phyloP scores from a whole-genome alignment of 2,888 invertebrate genomes.

The Timema cristinae region DNA sequence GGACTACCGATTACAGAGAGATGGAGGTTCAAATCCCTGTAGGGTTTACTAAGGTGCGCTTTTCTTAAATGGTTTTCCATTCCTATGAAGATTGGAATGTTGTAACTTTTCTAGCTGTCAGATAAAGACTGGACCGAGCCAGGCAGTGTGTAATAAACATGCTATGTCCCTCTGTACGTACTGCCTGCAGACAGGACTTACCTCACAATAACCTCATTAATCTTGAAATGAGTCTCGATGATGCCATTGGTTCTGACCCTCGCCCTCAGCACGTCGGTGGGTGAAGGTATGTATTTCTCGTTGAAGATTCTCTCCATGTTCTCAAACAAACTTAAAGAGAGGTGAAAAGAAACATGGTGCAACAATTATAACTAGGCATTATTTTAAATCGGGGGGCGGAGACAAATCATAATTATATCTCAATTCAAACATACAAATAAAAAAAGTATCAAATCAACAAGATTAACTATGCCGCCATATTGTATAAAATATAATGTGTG shows the following conservation, averaged over 20 bases:
- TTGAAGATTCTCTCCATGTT: slow-evolving; percentile 62
- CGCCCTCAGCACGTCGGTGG: slow-evolving; percentile 59
- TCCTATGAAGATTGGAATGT: too few species aligned
- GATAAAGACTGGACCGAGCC: too few species aligned
- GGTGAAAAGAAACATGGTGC: too few species aligned
- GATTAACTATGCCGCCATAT: neutral
- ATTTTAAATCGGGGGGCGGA: too few species aligned
- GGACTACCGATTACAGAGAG: too few species aligned
- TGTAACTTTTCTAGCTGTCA: too few species aligned
- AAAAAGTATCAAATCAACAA: too few species aligned
- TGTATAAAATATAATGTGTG: neutral
- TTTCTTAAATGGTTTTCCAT: neutral
- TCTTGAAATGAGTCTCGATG: slow-evolving; percentile 61
- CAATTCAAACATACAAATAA: too few species aligned
- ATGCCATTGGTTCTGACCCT: slow-evolving; percentile 62
- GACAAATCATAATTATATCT: too few species aligned
- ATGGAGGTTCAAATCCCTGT: neutral
- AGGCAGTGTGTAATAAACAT: neutral
- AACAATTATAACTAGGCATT: too few species aligned
- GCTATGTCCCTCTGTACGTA: neutral
- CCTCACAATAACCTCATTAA: slow-evolving; percentile 40
- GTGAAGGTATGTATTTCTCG: slow-evolving; percentile 59
- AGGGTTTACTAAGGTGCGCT: neutral
- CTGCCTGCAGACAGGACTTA: slow-evolving; percentile 9
- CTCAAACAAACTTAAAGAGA: slow-evolving; percentile 59